A percentile compares a stretch with the other conserved stretches of the same genome.
phyloP scores from a whole-genome alignment of 2,888 invertebrate genomes.

The Leptopilina drosophilae region DNA sequence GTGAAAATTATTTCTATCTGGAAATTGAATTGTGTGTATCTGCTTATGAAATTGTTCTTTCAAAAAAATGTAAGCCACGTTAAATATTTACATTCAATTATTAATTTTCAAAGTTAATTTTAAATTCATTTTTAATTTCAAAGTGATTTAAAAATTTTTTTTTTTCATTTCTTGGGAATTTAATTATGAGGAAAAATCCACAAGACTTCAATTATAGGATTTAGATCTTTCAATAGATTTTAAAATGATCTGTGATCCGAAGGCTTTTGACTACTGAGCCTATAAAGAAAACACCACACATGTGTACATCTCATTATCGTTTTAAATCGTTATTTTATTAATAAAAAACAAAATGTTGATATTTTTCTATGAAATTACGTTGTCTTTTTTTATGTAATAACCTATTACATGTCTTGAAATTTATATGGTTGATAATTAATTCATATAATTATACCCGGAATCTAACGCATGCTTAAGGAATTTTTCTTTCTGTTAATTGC shows the following conservation, averaged over 20 bases:
- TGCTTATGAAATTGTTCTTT: neutral
- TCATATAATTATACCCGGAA: neutral
- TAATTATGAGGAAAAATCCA: constrained; percentile 39
- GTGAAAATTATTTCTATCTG: neutral
- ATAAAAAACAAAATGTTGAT: constrained; percentile 69
- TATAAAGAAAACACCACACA: constrained; percentile 60
- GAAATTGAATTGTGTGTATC: neutral
- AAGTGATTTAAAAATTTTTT: neutral
- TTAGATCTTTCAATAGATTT: constrained; percentile 51
- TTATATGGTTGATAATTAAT: neutral
- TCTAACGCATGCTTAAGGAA: neutral
- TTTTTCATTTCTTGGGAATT: neutral
- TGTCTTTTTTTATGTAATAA: constrained; percentile 46
- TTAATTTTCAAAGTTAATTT: too few species aligned
- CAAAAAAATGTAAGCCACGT: neutral
- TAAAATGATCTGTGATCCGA: constrained; percentile 70
- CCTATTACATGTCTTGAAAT: constrained; percentile 18
- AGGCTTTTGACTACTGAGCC: constrained; percentile 56
- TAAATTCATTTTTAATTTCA: neutral
- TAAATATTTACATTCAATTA: too few species aligned
- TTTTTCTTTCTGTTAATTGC: too few species aligned
- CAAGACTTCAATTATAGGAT: constrained; percentile 38
- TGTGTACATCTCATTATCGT: constrained; percentile 70
- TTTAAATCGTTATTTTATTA: constrained; percentile 74
- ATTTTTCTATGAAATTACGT: constrained; percentile 67